A percentile compares a stretch with the other conserved stretches of the same genome.
These are phyloP conservation scores for Samia ricini DNA, from an alignment of 1,140 invertebrate genomes.

Conservation along the genomic window DNA sequence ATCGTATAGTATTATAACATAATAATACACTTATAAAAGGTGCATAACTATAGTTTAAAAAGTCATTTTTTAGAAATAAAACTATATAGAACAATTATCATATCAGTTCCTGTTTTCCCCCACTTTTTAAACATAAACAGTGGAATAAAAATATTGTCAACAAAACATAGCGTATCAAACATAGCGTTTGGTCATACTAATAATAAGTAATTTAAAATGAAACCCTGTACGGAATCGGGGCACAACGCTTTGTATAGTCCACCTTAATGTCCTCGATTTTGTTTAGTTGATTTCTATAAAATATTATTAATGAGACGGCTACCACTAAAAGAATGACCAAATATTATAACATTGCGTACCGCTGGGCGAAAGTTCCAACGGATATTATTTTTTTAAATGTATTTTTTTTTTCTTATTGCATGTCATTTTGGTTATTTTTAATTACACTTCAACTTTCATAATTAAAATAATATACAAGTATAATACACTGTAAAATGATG, in stretches of 20 bases:
- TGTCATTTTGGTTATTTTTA: too few species aligned
- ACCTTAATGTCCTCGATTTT: constrained; percentile 68
- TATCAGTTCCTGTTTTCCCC: neutral
- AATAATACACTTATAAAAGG: too few species aligned
- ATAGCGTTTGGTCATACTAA: constrained; percentile 39
- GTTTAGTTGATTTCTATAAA: constrained; percentile 78
- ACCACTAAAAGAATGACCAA: constrained; percentile 75
- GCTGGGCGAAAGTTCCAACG: constrained; percentile 40
- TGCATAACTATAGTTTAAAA: too few species aligned
- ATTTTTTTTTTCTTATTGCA: too few species aligned
- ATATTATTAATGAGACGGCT: constrained; percentile 76
- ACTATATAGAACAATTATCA: neutral
- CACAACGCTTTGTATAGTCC: constrained; percentile 51
- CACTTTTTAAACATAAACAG: neutral
- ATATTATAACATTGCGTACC: constrained; percentile 50
- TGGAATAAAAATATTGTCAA: neutral
- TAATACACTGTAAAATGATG: too few species aligned
- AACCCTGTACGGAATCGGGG: constrained; percentile 51
- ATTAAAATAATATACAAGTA: too few species aligned
- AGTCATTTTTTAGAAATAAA: neutral
- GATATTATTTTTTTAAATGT: neutral
- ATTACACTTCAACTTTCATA: too few species aligned
- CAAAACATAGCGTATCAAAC: neutral
- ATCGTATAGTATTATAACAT: too few species aligned
- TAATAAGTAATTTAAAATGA: constrained; percentile 58